Evolutionary conservation across 2,113 vertebrate genomes (phyloP), one percentile per base, ranked within the genome.

Genomic region (Brachirus orientalis): DNA sequence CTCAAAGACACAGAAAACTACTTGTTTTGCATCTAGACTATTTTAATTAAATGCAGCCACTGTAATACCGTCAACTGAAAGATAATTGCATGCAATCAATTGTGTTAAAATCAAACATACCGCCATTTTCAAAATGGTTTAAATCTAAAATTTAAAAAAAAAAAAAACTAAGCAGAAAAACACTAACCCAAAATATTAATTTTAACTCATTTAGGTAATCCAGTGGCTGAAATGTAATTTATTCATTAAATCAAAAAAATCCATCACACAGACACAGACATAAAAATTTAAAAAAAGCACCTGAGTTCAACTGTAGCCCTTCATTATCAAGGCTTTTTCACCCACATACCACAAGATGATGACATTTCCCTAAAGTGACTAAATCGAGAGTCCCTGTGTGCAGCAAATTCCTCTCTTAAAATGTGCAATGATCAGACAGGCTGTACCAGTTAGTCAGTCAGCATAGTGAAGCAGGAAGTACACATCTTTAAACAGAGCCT

Each of bases 281-380:
- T n/a, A n/a, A n/a, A n/a, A n/a, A 28, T 28, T 16, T 4, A 20
- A 11, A 38, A 17, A 4, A 12, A 59, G 10, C 11, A 33, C 22
- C 37, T 45, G 8, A 14, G n/a, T 33, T 50, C 13, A 60, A 18
- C 0, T 7, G 22, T 52, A 51, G 16, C 69, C 10, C 10, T 75
- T 52, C 16, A 28, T 16, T 61, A 55, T n/a, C 47, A 35, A 54
- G 86, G 87, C 67, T 3, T 70, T 89, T 77, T 79, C 62, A 64
- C 28, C 18, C 16, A 53, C 19, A 60, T 12, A 74, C 89, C 91
- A 92, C 82, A 90, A 86, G 89, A 75, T 89, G 85, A 80, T 80
- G 90, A 82, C 80, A 90, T 91, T 84, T 91, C 72, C 48, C 82
- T 57, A n/a, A 47, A 72, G 64, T 19, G n/a, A 52, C 36, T 71